Conservation (phyloP, 2,797 vertebrate genomes). For the Denticeps clupeoides region DNA sequence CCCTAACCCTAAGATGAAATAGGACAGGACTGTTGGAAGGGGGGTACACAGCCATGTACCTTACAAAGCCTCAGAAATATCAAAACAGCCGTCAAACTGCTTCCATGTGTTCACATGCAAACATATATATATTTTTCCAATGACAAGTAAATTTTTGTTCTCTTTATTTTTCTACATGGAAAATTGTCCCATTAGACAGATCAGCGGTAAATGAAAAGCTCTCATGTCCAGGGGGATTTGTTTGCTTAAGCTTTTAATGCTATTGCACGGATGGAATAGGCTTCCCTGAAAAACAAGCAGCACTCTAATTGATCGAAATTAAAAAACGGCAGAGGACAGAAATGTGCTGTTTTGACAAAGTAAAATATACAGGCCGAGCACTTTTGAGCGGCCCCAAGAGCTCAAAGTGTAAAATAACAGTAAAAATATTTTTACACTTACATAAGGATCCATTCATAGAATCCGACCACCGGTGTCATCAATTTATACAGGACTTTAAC, state of each 20-base stretch:
- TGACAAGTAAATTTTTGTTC: constrained; percentile 42
- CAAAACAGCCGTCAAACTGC: constrained; percentile 32
- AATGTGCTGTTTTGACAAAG: background rate
- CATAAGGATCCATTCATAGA: background rate
- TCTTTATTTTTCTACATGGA: constrained; percentile 40
- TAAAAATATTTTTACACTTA: background rate
- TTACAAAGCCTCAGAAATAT: constrained; percentile 22
- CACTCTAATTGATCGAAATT: constrained; percentile 18
- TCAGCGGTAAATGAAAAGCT: constrained; percentile 37
- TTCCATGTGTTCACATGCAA: constrained; percentile 35
- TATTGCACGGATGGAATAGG: constrained; percentile 21
- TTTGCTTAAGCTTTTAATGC: constrained; percentile 53
- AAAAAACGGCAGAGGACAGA: background rate
- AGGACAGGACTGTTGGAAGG: constrained; percentile 3
- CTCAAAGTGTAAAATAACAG: background rate
- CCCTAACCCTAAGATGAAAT: background rate
- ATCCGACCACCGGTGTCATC: background rate
- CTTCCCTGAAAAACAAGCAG: constrained; percentile 49
- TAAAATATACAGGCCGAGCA: background rate
- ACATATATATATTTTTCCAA: constrained; percentile 29
- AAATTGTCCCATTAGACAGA: constrained; percentile 37
- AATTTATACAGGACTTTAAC: too few species aligned
- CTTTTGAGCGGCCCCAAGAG: background rate
- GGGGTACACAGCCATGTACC: constrained; percentile 14
- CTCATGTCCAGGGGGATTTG: constrained; percentile 41